Evolutionary conservation across 2,888 invertebrate genomes (phyloP), one percentile per base, ranked within the genome.

Genomic region (Chymomyza procnemis): DNA sequence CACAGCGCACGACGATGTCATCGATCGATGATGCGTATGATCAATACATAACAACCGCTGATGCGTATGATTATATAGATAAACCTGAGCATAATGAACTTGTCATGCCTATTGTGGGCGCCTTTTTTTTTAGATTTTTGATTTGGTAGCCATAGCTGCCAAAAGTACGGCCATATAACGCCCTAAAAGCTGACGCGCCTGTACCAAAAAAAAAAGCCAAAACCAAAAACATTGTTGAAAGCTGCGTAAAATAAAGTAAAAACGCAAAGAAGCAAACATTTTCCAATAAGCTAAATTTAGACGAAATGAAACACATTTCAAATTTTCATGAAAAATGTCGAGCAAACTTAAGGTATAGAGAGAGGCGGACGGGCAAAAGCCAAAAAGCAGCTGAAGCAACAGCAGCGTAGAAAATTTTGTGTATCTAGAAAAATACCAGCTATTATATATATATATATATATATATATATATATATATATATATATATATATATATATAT

Each of bases 231-330:
- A 52, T 61, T 50, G 18, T 30, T 46, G n/a, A 66, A 47, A 52
- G n/a, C 64, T 18, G 48, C 18, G 55, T 14, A 9, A 41, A 2
- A n/a, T 26, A 26, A 41, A 26, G 50, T 66, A 48, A 55, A 69
- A 62, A 63, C 65, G 69, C 72, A 64, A n/a, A 60, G 59, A 67
- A 64, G 61, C 57, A 73, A 73, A 72, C 16, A 78, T 78, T 82
- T 85, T 85, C 81, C 84, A 85, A 85, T 85, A 77, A 77, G 79
- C 87, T 87, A 87, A 87, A 80, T 74, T 81, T 87, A 87, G 79
- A 81, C 77, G 74, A 79, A 81, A 81, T 81, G 81, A 87, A 85
- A 87, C 86, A 87, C 79, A 87, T 87, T 87, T 87, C 83, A 84
- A 80, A 84, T 81, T 82, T 83, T 84, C 80, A 74, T 84, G 79